Evolutionary conservation across 2,888 invertebrate species (phyloP).

Genomic region (Platycheirus albimanus): DNA sequence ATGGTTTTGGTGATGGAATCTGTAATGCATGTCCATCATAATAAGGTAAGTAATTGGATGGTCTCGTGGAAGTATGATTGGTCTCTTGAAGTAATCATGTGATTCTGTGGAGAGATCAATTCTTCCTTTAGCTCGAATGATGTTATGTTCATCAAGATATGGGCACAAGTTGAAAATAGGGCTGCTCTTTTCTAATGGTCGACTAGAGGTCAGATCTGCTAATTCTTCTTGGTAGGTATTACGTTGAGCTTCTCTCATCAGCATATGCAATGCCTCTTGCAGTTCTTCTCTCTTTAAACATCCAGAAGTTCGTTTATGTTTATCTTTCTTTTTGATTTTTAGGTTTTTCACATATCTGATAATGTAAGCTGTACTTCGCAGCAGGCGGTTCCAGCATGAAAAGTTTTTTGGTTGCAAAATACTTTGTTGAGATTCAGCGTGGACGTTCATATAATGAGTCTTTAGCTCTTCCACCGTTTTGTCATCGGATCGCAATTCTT

Average conservation of each 20-base stretch:
- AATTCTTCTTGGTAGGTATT: not conserved
- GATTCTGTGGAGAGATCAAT: not conserved
- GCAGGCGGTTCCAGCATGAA: slow-evolving; percentile 4
- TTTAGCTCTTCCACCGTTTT: slow-evolving; percentile 2
- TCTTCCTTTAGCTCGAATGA: not conserved
- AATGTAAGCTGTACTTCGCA: not conserved
- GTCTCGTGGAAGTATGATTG: not conserved
- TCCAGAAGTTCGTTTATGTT: not conserved
- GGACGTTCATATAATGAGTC: not conserved
- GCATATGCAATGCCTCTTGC: not conserved
- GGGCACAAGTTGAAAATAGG: not conserved
- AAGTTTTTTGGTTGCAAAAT: not conserved
- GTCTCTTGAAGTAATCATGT: not conserved
- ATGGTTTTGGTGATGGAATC: slow-evolving; percentile 1
- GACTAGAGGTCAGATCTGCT: not conserved
- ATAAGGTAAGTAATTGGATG: not conserved
- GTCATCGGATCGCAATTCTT: not conserved
- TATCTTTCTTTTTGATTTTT: not conserved
- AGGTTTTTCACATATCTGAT: not conserved
- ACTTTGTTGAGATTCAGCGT: not conserved
- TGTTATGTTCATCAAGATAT: not conserved
- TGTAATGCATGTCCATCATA: not conserved
- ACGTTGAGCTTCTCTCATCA: not conserved
- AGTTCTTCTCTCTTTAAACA: not conserved
- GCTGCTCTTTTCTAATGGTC: not conserved